Conservation (phyloP, 2,113 vertebrate genomes). For the Gobius niger region DNA sequence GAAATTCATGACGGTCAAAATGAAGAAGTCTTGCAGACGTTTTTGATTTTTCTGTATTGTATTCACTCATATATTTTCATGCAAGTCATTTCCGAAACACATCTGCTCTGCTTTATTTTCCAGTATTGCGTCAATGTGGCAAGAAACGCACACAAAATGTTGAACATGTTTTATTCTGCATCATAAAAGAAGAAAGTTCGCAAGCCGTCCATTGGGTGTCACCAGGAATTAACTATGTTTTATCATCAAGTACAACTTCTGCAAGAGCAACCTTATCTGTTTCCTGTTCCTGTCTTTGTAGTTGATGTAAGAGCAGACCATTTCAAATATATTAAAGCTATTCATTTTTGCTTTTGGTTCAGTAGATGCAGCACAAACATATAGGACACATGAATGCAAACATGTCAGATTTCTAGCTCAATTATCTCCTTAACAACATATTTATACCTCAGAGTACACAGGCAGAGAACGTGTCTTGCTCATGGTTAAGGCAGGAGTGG, state of each 20-base stretch:
- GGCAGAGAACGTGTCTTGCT: too few species aligned
- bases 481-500: too few species aligned
- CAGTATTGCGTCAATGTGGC: not conserved
- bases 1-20: too few species aligned
- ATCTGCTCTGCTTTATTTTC: not conserved
- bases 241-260: conserved; percentile 37
- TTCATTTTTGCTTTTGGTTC: too few species aligned
- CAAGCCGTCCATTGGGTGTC: not conserved
- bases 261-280: conserved; percentile 13
- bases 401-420: too few species aligned
- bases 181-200: not conserved
- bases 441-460: too few species aligned
- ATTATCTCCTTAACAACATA: too few species aligned
- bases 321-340: not conserved
- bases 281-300: conserved; percentile 50
- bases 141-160: not conserved
- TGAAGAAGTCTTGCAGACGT: too few species aligned
- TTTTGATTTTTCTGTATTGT: not conserved
- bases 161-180: not conserved
- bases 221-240: not conserved
- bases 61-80: not conserved
- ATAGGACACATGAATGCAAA: too few species aligned
- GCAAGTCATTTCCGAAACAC: not conserved
- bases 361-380: too few species aligned
- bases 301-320: not conserved